A percentile compares a stretch with the other conserved stretches of the same genome.
phyloP scores from a whole-genome alignment of 2,113 vertebrate genomes.

The Crotalus tigris region DNA sequence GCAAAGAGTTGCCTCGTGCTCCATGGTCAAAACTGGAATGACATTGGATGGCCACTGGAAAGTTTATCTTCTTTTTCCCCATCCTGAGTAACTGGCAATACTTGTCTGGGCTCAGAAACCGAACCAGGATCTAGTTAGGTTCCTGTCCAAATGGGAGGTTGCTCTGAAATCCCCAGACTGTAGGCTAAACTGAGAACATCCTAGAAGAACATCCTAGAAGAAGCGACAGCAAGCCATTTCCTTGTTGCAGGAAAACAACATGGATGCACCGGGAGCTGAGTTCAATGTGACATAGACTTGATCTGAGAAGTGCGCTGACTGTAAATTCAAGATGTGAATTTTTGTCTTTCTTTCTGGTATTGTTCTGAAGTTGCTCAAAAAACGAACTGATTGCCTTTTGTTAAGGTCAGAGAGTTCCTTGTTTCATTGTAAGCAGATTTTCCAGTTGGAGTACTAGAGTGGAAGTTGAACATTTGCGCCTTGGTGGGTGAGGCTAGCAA shows the following conservation, averaged over 20 bases:
- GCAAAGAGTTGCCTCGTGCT: neutral
- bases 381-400: neutral
- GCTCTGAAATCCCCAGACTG: neutral
- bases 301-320: neutral
- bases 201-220: neutral
- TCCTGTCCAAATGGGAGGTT: neutral
- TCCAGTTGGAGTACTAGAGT: neutral
- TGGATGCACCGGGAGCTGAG: neutral
- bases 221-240: neutral
- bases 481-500: neutral
- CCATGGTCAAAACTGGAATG: neutral
- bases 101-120: neutral
- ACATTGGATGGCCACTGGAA: neutral
- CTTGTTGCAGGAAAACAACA: neutral
- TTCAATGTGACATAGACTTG: neutral
- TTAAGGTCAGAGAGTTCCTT: neutral
- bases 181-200: neutral
- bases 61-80: neutral
- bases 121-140: neutral
- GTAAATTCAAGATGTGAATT: neutral
- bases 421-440: neutral
- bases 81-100: neutral
- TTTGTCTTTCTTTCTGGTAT: neutral
- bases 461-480: neutral
- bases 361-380: too few relatives aligned